These are phyloP conservation scores for Panonychus citri DNA, from an alignment of 1,140 invertebrate genomes.

Conservation along the genomic window DNA sequence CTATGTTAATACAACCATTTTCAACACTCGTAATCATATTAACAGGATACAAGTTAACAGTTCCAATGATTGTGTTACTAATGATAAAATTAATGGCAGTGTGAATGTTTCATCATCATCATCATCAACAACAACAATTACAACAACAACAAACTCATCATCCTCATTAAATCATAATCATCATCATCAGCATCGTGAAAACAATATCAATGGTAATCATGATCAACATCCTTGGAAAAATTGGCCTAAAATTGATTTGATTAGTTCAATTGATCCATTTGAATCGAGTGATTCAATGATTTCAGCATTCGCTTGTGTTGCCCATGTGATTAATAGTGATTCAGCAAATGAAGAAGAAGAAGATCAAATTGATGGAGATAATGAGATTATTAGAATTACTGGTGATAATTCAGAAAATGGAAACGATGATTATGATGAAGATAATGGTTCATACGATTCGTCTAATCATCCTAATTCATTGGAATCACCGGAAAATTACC, in stretches of 20 bases:
- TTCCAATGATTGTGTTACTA: no score
- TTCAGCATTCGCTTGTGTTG: neutral
- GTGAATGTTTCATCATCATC: neutral
- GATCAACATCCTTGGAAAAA: neutral
- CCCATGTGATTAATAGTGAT: neutral
- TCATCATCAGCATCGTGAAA: neutral
- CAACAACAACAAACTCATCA: neutral
- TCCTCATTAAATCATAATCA: neutral
- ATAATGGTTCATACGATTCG: no score
- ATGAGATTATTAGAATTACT: no score
- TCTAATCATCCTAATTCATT: no score
- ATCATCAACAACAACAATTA: neutral
- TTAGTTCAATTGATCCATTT: neutral
- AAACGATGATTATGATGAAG: no score
- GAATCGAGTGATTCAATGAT: constrained; percentile 2
- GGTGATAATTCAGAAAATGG: no score
- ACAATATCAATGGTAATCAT: neutral
- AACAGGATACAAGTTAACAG: no score
- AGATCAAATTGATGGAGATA: no score
- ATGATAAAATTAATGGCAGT: neutral
- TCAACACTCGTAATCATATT: no score
- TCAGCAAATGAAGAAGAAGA: no score
- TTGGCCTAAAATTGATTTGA: neutral
- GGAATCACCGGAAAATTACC: no score
- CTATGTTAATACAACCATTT: no score